phyloP scores from a whole-genome alignment of 2,113 vertebrate genomes.

The Tautogolabrus adspersus region DNA sequence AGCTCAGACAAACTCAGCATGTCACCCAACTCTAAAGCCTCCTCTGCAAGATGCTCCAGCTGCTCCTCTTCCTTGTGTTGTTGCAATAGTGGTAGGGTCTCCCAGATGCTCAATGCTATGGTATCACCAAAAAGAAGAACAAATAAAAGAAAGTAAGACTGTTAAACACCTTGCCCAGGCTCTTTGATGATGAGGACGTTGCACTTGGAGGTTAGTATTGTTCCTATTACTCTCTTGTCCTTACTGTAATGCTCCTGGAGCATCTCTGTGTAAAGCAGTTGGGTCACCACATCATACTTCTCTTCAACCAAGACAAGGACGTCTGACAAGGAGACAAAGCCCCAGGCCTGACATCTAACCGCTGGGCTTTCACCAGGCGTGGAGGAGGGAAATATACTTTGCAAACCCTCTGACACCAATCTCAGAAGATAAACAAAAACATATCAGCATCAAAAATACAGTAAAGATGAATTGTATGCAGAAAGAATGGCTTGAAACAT shows the following conservation, averaged over 20 bases:
- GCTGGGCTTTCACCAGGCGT: conserved; percentile 2
- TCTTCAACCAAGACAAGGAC: conserved; percentile 74
- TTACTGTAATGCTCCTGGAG: conserved; percentile 78
- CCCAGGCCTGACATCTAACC: conserved; percentile 58
- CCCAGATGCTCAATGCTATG: conserved; percentile 75
- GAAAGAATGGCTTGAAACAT: neutral
- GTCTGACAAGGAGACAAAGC: conserved; percentile 63
- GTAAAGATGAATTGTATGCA: neutral
- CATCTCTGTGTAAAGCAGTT: conserved; percentile 81
- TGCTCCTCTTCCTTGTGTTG: conserved; percentile 65
- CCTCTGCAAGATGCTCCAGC: conserved; percentile 68
- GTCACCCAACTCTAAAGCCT: conserved; percentile 72
- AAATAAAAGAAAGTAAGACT: conserved; percentile 1
- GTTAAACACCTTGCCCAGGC: neutral
- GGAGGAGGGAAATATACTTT: conserved; percentile 56
- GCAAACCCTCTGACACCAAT: conserved; percentile 71
- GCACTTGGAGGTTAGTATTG: neutral
- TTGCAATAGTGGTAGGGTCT: conserved; percentile 69
- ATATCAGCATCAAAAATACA: neutral
- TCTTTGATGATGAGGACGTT: neutral
- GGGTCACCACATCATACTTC: conserved; percentile 80
- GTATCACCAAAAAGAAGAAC: conserved; percentile 4
- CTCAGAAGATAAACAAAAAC: conserved; percentile 44
- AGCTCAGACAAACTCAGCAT: conserved; percentile 74
- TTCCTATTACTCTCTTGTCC: conserved; percentile 2